Evolutionary conservation across 1,140 invertebrate genomes (phyloP).

Genomic region (Brachystomella parvula): DNA sequence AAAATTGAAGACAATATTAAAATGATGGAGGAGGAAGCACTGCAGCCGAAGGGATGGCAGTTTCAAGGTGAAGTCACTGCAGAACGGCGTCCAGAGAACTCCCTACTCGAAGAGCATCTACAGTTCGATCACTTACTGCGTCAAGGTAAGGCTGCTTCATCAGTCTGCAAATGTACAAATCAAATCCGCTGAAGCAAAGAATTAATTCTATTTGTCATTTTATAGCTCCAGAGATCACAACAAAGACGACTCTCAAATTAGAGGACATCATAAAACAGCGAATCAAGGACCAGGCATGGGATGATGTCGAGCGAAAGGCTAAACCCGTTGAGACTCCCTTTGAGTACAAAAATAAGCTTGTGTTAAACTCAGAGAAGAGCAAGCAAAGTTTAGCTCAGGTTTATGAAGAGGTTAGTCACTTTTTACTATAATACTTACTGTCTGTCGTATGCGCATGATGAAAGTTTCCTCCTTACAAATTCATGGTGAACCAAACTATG

Average conservation of each 20-base stretch:
- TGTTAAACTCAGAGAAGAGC: constrained; percentile 90
- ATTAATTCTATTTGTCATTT: constrained; percentile 1
- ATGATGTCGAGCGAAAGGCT: constrained; percentile 85
- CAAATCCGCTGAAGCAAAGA: neutral
- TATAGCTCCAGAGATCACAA: constrained; percentile 76
- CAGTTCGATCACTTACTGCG: constrained; percentile 77
- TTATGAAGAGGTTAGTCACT: constrained; percentile 64
- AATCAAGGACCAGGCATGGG: constrained; percentile 90
- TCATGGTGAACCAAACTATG: constrained; percentile 21
- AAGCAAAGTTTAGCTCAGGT: constrained; percentile 89
- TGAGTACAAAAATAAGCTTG: constrained; percentile 81
- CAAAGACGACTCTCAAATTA: constrained; percentile 72
- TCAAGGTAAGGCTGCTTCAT: constrained; percentile 49
- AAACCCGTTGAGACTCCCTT: constrained; percentile 74
- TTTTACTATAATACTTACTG: neutral
- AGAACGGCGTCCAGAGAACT: constrained; percentile 74
- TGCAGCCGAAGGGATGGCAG: constrained; percentile 84
- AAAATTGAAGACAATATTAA: constrained; percentile 54
- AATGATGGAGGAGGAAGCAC: constrained; percentile 67
- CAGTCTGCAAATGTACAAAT: neutral
- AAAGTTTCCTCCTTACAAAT: constrained; percentile 25
- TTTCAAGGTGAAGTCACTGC: constrained; percentile 80
- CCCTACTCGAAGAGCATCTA: constrained; percentile 79
- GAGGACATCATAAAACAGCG: constrained; percentile 86
- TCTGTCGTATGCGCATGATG: constrained; percentile 15